Evolutionary conservation across 2,888 invertebrate species (phyloP).

Genomic region (Cerastis leucographa): DNA sequence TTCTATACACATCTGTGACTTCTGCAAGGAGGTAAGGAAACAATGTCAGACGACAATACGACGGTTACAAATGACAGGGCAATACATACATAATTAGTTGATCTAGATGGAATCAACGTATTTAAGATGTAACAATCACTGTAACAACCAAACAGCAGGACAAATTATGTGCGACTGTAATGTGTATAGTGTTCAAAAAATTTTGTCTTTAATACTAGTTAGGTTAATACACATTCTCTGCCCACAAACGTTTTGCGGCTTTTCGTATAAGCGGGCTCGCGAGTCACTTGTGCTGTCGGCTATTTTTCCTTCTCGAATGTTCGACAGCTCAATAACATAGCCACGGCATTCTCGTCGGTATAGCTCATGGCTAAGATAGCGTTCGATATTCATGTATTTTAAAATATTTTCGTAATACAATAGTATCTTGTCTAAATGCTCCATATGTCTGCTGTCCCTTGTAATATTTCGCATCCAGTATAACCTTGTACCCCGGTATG

Average conservation of each 20-base stretch:
- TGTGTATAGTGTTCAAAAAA: slow-evolving; percentile 74
- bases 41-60: slow-evolving; percentile 6
- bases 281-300: slow-evolving; percentile 31
- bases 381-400: slow-evolving; percentile 32
- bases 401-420: slow-evolving; percentile 20
- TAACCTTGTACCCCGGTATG: not conserved
- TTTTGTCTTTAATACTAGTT: slow-evolving; percentile 76
- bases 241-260: slow-evolving; percentile 71
- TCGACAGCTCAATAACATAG: not conserved
- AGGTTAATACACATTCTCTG: slow-evolving; percentile 73
- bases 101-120: slow-evolving; percentile 28
- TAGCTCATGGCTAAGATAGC: slow-evolving; percentile 11
- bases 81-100: slow-evolving; percentile 9
- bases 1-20: slow-evolving; percentile 32
- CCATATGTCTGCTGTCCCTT: not conserved
- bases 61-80: slow-evolving; percentile 14
- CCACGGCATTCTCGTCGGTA: not conserved
- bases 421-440: not conserved
- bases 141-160: slow-evolving; percentile 77
- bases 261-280: slow-evolving; percentile 70
- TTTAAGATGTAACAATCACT: slow-evolving; percentile 8
- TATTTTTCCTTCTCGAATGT: not conserved
- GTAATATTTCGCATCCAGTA: slow-evolving; percentile 15
- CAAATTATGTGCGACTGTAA: slow-evolving; percentile 72
- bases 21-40: slow-evolving; percentile 11